A percentile compares a stretch with the other conserved stretches of the same genome.
Evolutionary conservation across 2,797 vertebrate genomes (phyloP).

Genomic region (Tolypeutes matacus): DNA sequence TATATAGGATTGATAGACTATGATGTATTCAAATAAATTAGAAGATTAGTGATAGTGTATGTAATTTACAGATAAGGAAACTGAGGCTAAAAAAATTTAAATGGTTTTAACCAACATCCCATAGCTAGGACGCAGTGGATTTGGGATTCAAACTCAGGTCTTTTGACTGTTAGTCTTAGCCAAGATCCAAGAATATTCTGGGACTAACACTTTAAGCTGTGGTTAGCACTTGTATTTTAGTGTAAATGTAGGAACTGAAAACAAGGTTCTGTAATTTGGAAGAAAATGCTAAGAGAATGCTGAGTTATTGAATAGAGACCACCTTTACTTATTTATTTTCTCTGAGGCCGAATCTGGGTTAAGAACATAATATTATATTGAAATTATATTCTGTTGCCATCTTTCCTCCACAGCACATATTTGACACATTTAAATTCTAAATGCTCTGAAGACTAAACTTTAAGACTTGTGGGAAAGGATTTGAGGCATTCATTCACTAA

Average conservation of each 20-base stretch:
- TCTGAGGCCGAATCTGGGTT: conserved; percentile 14
- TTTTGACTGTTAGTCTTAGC: conserved; percentile 34
- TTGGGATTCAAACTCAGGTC: conserved; percentile 16
- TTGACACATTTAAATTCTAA: conserved; percentile 56
- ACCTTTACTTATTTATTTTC: conserved; percentile 34
- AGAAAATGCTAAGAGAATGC: conserved; percentile 55
- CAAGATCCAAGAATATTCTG: conserved; percentile 24
- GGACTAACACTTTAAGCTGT: conserved; percentile 43
- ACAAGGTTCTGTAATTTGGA: conserved; percentile 38
- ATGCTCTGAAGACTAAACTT: conserved; percentile 34
- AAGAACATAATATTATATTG: conserved; percentile 31
- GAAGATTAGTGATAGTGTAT: neutral
- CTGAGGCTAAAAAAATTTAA: conserved; percentile 26
- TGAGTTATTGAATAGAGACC: conserved; percentile 48
- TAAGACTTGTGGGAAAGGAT: conserved; percentile 24
- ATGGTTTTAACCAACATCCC: conserved; percentile 9
- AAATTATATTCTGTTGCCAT: conserved; percentile 62
- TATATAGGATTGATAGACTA: neutral
- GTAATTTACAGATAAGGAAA: conserved; percentile 60
- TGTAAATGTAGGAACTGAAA: conserved; percentile 56
- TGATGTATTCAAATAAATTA: conserved; percentile 33
- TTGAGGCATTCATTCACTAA: conserved; percentile 57
- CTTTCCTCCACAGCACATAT: neutral
- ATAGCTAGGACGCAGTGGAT: conserved; percentile 24
- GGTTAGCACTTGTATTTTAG: conserved; percentile 35